Conservation (phyloP, 2,797 vertebrate genomes). For the Stomatorhinus walkeri region DNA sequence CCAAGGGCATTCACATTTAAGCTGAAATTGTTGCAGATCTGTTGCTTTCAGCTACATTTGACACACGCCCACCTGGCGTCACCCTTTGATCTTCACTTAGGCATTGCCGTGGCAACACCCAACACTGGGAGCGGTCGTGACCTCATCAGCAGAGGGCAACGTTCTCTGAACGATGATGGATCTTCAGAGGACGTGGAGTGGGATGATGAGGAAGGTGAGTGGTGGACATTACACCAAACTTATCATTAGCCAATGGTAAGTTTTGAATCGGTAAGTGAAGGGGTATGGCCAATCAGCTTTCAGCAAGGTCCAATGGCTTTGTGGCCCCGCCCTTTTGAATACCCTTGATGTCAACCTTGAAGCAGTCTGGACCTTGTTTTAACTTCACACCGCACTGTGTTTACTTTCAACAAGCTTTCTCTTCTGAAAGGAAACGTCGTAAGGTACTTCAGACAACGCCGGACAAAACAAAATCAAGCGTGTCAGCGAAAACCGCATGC, state of each 20-base stretch:
- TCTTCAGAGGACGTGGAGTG: constrained; percentile 75
- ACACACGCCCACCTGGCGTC: background rate
- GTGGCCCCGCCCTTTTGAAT: background rate
- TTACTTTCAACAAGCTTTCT: background rate
- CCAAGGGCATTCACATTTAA: background rate
- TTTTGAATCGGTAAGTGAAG: background rate
- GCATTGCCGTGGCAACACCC: constrained; percentile 79
- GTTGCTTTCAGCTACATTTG: background rate
- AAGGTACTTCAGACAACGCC: background rate
- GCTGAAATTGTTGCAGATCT: background rate
- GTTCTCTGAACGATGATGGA: constrained; percentile 28
- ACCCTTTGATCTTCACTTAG: constrained; percentile 64
- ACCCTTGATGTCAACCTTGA: background rate
- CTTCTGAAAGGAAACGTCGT: background rate
- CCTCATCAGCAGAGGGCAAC: constrained; percentile 88
- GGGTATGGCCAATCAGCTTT: background rate
- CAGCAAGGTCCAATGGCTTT: background rate
- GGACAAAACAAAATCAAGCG: background rate
- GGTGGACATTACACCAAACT: background rate
- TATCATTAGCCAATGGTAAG: background rate
- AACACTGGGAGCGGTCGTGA: constrained; percentile 95
- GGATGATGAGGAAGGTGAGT: constrained; percentile 94
- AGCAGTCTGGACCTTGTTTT: background rate
- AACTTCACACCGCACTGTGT: background rate
- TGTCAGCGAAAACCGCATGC: background rate